A percentile compares a stretch with the other conserved stretches of the same genome.
Conservation (phyloP, 2,888 invertebrate genomes). For the Autographa pulchrina region DNA sequence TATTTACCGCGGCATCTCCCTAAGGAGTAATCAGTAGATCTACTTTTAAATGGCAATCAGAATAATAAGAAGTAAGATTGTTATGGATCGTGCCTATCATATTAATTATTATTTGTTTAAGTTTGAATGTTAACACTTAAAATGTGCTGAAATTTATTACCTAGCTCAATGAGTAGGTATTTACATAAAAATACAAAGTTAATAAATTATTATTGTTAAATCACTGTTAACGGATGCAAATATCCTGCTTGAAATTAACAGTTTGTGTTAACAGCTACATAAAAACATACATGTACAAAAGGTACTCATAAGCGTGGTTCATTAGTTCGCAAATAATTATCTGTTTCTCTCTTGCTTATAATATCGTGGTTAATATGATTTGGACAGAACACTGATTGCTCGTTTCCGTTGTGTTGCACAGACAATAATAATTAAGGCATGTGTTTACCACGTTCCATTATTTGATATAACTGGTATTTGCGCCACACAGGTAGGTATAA, state of each 20-base stretch:
- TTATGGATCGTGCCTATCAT: background rate
- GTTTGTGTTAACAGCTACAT: background rate
- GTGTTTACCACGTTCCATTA: conserved; percentile 33
- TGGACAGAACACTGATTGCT: conserved; percentile 49
- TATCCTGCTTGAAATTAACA: background rate
- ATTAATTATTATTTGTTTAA: background rate
- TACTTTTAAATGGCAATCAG: background rate
- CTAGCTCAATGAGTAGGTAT: no score
- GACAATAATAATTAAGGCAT: conserved; percentile 26
- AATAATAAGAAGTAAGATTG: conserved; percentile 1
- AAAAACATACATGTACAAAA: background rate
- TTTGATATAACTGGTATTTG: conserved; percentile 23
- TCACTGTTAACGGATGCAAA: background rate
- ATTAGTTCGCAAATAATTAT: conserved; percentile 39
- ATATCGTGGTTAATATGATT: conserved; percentile 42
- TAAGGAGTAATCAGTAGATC: background rate
- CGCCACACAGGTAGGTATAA: conserved; percentile 16
- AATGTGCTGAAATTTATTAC: no score
- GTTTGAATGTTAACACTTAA: background rate
- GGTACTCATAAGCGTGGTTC: conserved; percentile 14
- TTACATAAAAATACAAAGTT: no score
- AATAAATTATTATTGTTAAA: no score
- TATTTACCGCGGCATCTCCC: background rate
- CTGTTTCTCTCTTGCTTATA: conserved; percentile 36
- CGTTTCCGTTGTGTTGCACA: conserved; percentile 19